A percentile compares a stretch with the other conserved stretches of the same genome.
Conservation (phyloP, 2,113 vertebrate species). For the Odocoileus virginianus region DNA sequence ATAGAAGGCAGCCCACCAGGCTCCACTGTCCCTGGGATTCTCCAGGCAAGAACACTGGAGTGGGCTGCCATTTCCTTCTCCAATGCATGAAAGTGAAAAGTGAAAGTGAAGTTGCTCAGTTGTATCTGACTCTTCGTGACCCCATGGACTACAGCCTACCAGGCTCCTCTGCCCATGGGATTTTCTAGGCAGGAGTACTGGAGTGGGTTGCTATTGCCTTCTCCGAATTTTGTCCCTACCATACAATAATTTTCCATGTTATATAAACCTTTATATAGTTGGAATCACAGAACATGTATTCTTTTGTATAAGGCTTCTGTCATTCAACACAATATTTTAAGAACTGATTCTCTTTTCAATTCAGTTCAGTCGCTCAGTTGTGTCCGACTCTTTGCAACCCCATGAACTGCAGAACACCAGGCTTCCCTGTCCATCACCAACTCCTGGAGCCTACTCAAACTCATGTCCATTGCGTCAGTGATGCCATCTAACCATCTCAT, state of each 20-base stretch:
- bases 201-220: no score
- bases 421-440: not conserved
- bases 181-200: no score
- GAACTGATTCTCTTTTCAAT: not conserved
- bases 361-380: not conserved
- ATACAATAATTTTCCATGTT: not conserved
- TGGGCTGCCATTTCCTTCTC: no score
- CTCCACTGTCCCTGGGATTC: no score
- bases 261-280: not conserved
- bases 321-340: not conserved
- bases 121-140: no score
- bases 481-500: not conserved
- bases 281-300: not conserved
- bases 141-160: no score
- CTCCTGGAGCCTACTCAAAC: not conserved
- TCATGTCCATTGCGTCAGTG: rapidly evolving
- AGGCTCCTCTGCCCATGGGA: no score
- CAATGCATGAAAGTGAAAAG: no score
- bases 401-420: not conserved
- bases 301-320: not conserved
- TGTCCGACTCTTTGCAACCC: not conserved
- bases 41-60: no score
- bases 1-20: no score
- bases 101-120: no score
- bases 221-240: not conserved